phyloP scores from a whole-genome alignment of 2,888 invertebrate genomes.

The Euclidia mi region DNA sequence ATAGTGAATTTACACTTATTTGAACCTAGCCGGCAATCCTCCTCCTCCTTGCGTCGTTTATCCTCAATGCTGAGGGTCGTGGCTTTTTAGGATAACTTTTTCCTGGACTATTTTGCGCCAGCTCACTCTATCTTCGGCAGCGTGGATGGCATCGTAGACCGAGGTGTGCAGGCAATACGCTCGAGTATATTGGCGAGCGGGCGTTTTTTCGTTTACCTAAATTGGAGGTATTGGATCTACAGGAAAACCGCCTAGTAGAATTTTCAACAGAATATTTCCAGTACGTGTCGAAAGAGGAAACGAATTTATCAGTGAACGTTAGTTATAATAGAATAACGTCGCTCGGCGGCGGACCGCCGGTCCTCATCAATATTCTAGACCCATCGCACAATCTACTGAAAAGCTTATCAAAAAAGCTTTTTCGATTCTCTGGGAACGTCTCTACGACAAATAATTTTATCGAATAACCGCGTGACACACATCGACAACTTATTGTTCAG shows the following conservation, averaged over 20 bases:
- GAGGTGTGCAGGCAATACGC: constrained; percentile 93
- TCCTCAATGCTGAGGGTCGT: too few relatives aligned
- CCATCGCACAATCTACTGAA: constrained; percentile 76
- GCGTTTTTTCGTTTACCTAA: constrained; percentile 93
- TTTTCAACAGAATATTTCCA: constrained; percentile 91
- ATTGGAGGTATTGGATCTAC: constrained; percentile 93
- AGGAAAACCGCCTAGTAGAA: constrained; percentile 92
- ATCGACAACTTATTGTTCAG: constrained; percentile 82
- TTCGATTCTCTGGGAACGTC: constrained; percentile 80
- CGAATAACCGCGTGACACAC: constrained; percentile 88
- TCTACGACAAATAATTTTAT: constrained; percentile 80
- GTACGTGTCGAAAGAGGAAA: constrained; percentile 90
- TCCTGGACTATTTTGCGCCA: too few relatives aligned
- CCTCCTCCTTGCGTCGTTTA: too few relatives aligned
- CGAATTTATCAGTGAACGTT: constrained; percentile 92
- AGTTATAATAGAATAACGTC: constrained; percentile 91
- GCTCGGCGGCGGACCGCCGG: constrained; percentile 68
- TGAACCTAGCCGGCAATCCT: too few relatives aligned
- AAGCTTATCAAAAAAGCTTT: constrained; percentile 89
- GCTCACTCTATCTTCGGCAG: too few relatives aligned
- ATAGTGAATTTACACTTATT: constrained; percentile 93
- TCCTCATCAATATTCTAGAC: constrained; percentile 91
- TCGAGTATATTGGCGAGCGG: constrained; percentile 91
- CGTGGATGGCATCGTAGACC: too few relatives aligned
- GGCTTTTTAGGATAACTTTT: too few relatives aligned